phyloP scores from a whole-genome alignment of 2,888 invertebrate genomes.

The Ctenicera cuprea region DNA sequence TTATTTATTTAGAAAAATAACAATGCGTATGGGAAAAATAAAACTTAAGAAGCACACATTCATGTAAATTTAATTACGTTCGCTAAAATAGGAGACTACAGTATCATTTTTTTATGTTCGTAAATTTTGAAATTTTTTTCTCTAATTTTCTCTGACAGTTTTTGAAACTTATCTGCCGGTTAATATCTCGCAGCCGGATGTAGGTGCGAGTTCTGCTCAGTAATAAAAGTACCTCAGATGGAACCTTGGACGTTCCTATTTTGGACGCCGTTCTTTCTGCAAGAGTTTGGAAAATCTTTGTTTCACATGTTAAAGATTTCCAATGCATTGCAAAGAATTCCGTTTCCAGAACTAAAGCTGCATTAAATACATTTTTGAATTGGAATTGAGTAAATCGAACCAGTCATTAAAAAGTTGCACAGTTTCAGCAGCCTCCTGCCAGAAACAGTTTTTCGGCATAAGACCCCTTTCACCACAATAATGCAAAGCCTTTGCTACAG shows the following conservation, averaged over 20 bases:
- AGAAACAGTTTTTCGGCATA: conserved; percentile 26
- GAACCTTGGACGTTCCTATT: conserved; percentile 12
- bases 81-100: neutral
- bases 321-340: no score
- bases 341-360: conserved; percentile 33
- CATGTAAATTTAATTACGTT: neutral
- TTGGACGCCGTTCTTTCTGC: conserved; percentile 36
- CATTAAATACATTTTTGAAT: conserved; percentile 45
- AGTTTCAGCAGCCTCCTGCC: conserved; percentile 29
- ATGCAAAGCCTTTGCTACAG: conserved; percentile 45
- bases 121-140: no score
- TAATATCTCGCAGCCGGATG: conserved; percentile 6
- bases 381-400: conserved; percentile 49
- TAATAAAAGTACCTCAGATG: conserved; percentile 21
- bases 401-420: conserved; percentile 48
- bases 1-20: neutral
- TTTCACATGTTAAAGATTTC: no score
- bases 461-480: conserved; percentile 39
- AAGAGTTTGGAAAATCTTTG: conserved; percentile 47
- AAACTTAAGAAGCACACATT: conserved; percentile 3
- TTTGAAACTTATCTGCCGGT: conserved; percentile 2
- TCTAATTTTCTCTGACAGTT: conserved; percentile 7
- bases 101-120: neutral
- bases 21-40: neutral
- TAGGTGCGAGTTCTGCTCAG: conserved; percentile 5